Percentiles rank a stretch among this genome's conserved stretches.
phyloP scores from a whole-genome alignment of 2,113 vertebrate genomes.

The Athene noctua region DNA sequence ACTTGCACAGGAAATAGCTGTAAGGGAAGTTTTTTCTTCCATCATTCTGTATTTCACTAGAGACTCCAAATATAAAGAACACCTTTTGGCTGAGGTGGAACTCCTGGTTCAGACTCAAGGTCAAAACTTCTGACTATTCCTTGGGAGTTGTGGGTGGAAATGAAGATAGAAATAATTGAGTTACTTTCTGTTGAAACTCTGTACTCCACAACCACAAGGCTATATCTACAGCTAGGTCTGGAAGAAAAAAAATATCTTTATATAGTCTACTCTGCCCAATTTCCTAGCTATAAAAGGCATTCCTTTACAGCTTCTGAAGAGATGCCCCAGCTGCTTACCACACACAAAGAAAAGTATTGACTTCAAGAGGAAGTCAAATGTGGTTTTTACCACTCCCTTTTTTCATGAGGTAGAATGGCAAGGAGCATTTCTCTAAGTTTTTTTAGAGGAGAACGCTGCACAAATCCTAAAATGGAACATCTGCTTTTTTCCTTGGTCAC shows the following conservation, averaged over 20 bases:
- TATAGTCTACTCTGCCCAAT: neutral
- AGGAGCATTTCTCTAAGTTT: neutral
- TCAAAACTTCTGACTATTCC: neutral
- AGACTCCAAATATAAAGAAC: constrained; percentile 14
- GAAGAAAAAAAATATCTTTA: neutral
- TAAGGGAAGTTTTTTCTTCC: neutral
- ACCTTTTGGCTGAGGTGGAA: constrained; percentile 32
- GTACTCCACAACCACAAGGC: neutral
- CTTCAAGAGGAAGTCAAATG: neutral
- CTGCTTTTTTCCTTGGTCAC: neutral
- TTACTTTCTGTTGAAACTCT: neutral
- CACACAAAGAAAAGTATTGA: neutral
- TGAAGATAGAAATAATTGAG: constrained; percentile 2
- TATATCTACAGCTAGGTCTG: neutral
- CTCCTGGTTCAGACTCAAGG: constrained; percentile 7
- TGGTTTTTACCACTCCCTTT: neutral
- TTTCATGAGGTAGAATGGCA: neutral
- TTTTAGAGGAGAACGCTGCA: neutral
- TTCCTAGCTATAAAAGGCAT: neutral
- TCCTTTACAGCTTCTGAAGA: neutral
- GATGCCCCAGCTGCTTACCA: neutral
- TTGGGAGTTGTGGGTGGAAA: constrained; percentile 27
- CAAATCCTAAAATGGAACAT: neutral
- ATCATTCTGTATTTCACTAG: constrained; percentile 19
- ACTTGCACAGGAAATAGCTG: constrained; percentile 28